Percentiles rank a stretch among this genome's conserved stretches.
These are phyloP conservation scores for Aspiorhynchus laticeps DNA, from an alignment of 2,113 vertebrate genomes.

Conservation along the genomic window DNA sequence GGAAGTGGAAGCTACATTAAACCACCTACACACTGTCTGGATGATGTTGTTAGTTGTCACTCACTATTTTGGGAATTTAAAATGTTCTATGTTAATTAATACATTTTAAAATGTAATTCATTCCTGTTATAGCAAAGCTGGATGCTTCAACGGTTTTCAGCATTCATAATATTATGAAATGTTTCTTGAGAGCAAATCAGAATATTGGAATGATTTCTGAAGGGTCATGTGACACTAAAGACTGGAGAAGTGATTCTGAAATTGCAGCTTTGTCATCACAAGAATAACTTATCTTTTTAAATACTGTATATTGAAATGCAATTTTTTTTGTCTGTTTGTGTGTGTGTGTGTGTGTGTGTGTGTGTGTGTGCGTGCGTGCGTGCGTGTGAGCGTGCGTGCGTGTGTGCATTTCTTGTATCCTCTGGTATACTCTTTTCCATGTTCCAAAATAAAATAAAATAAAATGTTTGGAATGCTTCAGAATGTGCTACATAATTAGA, in stretches of 20 bases:
- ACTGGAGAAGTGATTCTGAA: not conserved
- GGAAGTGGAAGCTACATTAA: conserved; percentile 11
- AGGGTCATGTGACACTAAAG: not conserved
- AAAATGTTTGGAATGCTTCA: no score
- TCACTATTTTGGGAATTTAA: not conserved
- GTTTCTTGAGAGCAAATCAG: not conserved
- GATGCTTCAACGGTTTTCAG: not conserved
- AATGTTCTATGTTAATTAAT: not conserved
- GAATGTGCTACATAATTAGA: no score
- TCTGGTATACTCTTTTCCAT: no score
- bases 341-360: no score
- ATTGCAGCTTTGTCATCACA: no score
- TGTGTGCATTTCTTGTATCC: no score
- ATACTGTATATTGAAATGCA: no score
- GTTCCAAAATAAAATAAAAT: no score
- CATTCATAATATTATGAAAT: not conserved
- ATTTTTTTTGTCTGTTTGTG: no score
- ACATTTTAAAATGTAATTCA: not conserved
- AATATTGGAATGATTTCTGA: not conserved
- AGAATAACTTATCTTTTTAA: no score
- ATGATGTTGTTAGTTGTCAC: not conserved
- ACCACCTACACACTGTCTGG: not conserved
- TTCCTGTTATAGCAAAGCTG: not conserved
- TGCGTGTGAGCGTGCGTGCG: no score
- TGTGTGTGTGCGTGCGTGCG: no score